These are phyloP conservation scores for Mellivora capensis DNA, from an alignment of 2,113 vertebrate species.

Conservation along the genomic window DNA sequence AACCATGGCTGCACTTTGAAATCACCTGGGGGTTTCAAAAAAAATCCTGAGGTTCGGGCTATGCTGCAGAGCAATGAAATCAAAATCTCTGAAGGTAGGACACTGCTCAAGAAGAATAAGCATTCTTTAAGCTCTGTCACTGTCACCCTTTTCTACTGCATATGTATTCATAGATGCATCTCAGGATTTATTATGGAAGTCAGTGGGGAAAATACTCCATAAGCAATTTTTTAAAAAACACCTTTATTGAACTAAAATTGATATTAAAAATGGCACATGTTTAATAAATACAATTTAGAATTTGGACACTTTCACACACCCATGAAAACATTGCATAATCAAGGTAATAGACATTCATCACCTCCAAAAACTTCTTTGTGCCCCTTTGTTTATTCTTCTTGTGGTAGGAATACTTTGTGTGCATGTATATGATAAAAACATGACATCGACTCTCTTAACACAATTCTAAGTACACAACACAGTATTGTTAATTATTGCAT, in stretches of 20 bases:
- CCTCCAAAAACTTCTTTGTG: not conserved
- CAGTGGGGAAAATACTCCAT: not conserved
- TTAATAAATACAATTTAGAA: not conserved
- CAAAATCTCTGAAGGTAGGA: not conserved
- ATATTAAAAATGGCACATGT: not conserved
- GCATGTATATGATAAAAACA: not conserved
- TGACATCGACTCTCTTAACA: not conserved
- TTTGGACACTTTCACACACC: not conserved
- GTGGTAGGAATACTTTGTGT: not conserved
- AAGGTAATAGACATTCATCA: not conserved
- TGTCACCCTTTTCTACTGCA: not conserved
- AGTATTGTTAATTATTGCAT: not conserved
- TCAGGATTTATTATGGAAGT: not conserved
- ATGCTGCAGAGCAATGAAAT: not conserved
- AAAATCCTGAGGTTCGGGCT: not conserved
- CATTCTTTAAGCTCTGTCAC: not conserved
- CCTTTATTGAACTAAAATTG: not conserved
- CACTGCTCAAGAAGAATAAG: not conserved
- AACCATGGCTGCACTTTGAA: not conserved
- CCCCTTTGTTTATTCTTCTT: not conserved
- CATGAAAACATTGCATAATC: not conserved
- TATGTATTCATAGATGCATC: not conserved
- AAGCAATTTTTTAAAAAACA: not conserved
- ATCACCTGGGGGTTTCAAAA: not conserved
- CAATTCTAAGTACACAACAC: not conserved